phyloP scores from a whole-genome alignment of 2,113 vertebrate species.

The Sebastes schlegelii region DNA sequence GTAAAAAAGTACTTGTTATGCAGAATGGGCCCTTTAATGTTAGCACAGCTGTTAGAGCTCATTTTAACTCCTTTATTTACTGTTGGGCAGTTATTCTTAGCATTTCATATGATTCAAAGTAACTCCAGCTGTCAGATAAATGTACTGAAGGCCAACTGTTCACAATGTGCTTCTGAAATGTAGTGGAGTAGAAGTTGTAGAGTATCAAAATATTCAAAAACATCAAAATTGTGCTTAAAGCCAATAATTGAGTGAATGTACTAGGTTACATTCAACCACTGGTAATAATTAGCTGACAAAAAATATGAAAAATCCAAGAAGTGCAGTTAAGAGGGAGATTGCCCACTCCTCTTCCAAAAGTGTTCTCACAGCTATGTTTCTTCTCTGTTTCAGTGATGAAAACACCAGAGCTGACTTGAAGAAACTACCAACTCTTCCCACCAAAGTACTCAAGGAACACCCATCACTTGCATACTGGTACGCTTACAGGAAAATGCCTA shows the following conservation, averaged over 20 bases:
- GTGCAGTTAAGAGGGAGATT: not conserved
- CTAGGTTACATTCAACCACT: not conserved
- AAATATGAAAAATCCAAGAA: not conserved
- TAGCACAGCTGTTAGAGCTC: not conserved
- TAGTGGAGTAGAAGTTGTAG: not conserved
- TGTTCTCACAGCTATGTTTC: not conserved
- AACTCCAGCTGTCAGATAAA: not conserved
- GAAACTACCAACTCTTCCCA: conserved; percentile 96
- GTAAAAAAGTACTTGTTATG: not conserved
- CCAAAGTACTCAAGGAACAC: conserved; percentile 97
- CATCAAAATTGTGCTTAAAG: not conserved
- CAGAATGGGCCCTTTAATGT: not conserved
- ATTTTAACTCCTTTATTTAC: not conserved
- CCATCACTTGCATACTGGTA: conserved; percentile 98
- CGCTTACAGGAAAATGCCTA: not conserved
- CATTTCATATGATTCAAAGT: not conserved
- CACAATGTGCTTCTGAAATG: not conserved
- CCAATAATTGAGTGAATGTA: not conserved
- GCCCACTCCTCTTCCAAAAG: not conserved
- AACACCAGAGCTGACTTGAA: conserved; percentile 93
- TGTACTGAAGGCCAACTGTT: not conserved
- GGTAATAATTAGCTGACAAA: not conserved
- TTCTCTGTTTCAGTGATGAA: conserved; percentile 88
- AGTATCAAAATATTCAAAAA: not conserved
- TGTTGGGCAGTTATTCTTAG: not conserved